Conservation (phyloP, 2,888 invertebrate species). For the Troglohyphantes excavatus region DNA sequence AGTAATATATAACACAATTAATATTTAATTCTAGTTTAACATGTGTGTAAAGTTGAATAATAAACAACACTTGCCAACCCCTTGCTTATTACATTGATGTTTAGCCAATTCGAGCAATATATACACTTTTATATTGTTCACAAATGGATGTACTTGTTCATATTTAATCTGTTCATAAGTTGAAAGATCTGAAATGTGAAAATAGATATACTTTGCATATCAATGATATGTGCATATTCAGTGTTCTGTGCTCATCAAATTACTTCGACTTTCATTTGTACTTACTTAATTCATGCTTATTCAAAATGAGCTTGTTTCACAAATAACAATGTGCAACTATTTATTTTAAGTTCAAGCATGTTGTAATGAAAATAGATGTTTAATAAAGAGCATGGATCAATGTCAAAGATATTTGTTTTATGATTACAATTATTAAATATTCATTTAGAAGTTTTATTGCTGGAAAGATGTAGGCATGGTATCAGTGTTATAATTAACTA, state of each 20-base stretch:
- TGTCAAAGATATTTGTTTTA: too few species aligned
- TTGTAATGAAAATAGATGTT: conserved; percentile 1
- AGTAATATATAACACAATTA: too few species aligned
- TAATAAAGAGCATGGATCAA: neutral
- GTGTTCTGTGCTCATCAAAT: neutral
- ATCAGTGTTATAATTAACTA: too few species aligned
- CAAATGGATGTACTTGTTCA: neutral
- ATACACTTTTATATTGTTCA: neutral
- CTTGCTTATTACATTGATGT: neutral
- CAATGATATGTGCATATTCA: neutral
- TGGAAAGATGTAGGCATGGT: too few species aligned
- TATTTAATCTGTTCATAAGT: neutral
- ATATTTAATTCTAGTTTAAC: neutral
- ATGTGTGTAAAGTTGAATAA: neutral
- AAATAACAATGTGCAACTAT: neutral
- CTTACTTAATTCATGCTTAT: neutral
- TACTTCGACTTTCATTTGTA: neutral
- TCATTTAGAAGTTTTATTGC: too few species aligned
- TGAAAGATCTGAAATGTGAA: neutral
- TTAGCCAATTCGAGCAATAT: neutral
- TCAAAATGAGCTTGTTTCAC: neutral
- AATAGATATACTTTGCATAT: neutral
- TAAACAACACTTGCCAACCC: neutral
- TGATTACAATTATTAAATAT: too few species aligned
- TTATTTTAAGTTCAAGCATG: conserved; percentile 5